A percentile compares a stretch with the other conserved stretches of the same genome.
These are phyloP conservation scores for Cottus gobio DNA, from an alignment of 2,113 vertebrate species.

Conservation along the genomic window DNA sequence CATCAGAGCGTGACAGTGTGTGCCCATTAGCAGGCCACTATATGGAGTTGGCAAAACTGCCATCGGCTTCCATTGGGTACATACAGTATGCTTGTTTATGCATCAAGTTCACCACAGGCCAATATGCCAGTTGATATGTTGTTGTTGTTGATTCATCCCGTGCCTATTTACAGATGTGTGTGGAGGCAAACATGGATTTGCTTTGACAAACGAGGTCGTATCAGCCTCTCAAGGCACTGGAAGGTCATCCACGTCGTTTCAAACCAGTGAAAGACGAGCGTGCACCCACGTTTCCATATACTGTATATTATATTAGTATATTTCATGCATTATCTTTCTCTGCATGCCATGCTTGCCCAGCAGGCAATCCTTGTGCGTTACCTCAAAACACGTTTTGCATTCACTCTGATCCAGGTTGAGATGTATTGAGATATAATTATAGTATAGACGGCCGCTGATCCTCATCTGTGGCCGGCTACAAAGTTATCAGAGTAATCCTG, in stretches of 20 bases:
- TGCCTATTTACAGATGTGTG: constrained; percentile 16
- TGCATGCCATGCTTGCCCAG: not conserved
- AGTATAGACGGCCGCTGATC: not conserved
- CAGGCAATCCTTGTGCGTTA: not conserved
- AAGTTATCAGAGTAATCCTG: not conserved
- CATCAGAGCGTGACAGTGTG: constrained; percentile 36
- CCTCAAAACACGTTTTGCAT: not conserved
- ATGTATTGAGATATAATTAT: not conserved
- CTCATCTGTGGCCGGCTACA: not conserved
- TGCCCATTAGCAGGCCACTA: constrained; percentile 47
- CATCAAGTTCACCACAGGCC: constrained; percentile 39
- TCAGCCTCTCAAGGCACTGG: constrained; percentile 29
- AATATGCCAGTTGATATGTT: constrained; percentile 45
- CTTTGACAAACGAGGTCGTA: constrained; percentile 50
- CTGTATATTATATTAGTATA: not conserved
- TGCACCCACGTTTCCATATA: not conserved
- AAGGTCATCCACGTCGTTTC: constrained; percentile 34
- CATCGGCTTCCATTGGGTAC: constrained; percentile 46
- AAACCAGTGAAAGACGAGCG: not conserved
- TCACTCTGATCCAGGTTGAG: not conserved
- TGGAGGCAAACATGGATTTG: constrained; percentile 40
- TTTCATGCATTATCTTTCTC: not conserved
- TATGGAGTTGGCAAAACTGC: constrained; percentile 55
- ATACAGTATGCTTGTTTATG: constrained; percentile 49
- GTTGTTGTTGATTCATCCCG: constrained; percentile 1